A percentile compares a stretch with the other conserved stretches of the same genome.
Conservation (phyloP, 1,140 invertebrate species). For the Drosophila nigrodunni region DNA sequence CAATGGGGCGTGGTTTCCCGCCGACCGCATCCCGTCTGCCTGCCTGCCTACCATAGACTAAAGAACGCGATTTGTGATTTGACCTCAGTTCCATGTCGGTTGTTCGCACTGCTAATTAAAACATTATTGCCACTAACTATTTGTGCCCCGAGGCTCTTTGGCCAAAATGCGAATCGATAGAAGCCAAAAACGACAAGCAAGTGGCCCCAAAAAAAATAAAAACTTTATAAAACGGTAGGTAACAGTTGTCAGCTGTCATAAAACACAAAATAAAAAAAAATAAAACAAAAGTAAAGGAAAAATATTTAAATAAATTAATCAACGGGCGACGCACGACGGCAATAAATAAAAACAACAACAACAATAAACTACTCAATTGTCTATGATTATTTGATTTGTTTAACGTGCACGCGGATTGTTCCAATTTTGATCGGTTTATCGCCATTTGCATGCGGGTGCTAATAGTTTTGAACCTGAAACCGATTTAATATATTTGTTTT, state of each 20-base stretch:
- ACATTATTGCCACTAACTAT: conserved; percentile 58
- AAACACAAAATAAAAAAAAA: conserved; percentile 4
- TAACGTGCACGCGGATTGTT: conserved; percentile 51
- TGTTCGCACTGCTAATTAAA: conserved; percentile 52
- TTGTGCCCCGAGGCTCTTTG: conserved; percentile 46
- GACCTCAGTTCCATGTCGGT: conserved; percentile 31
- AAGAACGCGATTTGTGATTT: conserved; percentile 1
- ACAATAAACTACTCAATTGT: conserved; percentile 33
- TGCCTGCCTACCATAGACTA: neutral
- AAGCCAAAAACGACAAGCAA: conserved; percentile 41
- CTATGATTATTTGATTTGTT: conserved; percentile 47
- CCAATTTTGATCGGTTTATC: conserved; percentile 61
- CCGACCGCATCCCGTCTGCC: too few species aligned
- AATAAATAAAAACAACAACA: conserved; percentile 17
- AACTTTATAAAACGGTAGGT: conserved; percentile 43
- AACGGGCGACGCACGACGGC: conserved; percentile 23
- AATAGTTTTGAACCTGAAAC: conserved; percentile 58
- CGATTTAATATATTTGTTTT: neutral
- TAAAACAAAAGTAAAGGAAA: neutral
- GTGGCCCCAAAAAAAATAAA: conserved; percentile 37
- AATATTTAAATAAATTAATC: conserved; percentile 25
- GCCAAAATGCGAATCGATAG: conserved; percentile 35
- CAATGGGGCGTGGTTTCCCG: conserved; percentile 23
- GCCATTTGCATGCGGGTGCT: conserved; percentile 51
- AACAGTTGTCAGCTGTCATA: conserved; percentile 60